Evolutionary conservation across 2,888 invertebrate genomes (phyloP), one percentile per base, ranked within the genome.

Genomic region (Lasioglossum villosulum): DNA sequence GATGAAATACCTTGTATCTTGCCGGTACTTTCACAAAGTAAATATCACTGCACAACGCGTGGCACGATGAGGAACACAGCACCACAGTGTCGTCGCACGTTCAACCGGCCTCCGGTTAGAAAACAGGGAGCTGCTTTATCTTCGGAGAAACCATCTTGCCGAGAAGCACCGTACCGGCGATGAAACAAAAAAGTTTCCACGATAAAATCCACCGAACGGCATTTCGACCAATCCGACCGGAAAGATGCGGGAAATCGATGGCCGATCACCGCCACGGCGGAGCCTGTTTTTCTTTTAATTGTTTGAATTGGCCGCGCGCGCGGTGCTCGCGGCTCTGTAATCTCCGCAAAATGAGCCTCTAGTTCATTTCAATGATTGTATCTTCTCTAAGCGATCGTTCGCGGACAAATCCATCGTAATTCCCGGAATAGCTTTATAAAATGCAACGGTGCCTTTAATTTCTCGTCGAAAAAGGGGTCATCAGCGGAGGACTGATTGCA

Each of bases 31-130:
- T 63, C 14, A 37, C 73, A 12, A 27, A 66, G 68, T 72, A 82
- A 85, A 88, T 85, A 85, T 85, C 79, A 63, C 86, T 84, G 88
- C 88, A 90, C 92, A 92, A 90, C 92, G 93, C 91, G 93, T 92
- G 88, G 89, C 88, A 91, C 89, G 82, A 84, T 85, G 75, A 84
- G 78, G 84, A 84, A 87, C 86, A 89, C 89, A 84, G 87, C 88
- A 89, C 87, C 78, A 39, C 74, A 74, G 83, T 92, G 93, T 91
- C 93, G 92, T 92, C 92, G 92, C 83, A 71, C 63, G 76, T 87
- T 78, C 89, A 77, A 89, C 89, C 89, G 88, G 89, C 81, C 88
- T 86, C 77, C 68, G 76, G 75, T 34, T 52, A 45, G 6, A 76
- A 78, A 84, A 75, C 80, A 89, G 91, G 56, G 8, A 82, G 5